Evolutionary conservation across 2,113 vertebrate genomes (phyloP).

Genomic region (Pollimyrus isidori): DNA sequence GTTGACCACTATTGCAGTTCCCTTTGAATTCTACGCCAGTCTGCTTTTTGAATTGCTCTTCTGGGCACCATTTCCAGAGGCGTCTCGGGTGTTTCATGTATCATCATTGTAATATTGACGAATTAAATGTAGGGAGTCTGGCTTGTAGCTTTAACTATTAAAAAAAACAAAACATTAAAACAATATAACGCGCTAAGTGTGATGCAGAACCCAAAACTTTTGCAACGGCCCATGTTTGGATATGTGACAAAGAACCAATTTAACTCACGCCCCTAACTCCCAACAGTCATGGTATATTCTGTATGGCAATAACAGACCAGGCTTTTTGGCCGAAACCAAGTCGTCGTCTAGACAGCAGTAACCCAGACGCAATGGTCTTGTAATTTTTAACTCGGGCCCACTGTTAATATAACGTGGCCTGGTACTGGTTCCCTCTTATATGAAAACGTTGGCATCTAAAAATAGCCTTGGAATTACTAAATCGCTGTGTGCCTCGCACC

Average conservation of each 20-base stretch:
- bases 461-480: constrained; percentile 6
- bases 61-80: constrained; percentile 15
- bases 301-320: constrained; percentile 44
- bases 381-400: constrained; percentile 6
- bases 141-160: neutral
- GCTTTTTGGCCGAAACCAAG: constrained; percentile 18
- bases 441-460: constrained; percentile 9
- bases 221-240: neutral
- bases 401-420: neutral
- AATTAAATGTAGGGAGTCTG: neutral
- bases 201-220: neutral
- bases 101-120: neutral
- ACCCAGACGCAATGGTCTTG: constrained; percentile 11
- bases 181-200: neutral
- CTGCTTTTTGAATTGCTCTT: neutral
- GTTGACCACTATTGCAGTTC: neutral
- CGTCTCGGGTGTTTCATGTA: constrained; percentile 22
- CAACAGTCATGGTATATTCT: neutral
- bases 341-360: constrained; percentile 35
- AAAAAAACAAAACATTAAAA: neutral
- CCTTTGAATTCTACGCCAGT: neutral
- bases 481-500: neutral
- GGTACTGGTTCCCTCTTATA: neutral
- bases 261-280: neutral
- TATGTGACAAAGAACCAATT: neutral